Conservation (phyloP, 2,113 vertebrate species). For the Cyanoderma ruficeps region DNA sequence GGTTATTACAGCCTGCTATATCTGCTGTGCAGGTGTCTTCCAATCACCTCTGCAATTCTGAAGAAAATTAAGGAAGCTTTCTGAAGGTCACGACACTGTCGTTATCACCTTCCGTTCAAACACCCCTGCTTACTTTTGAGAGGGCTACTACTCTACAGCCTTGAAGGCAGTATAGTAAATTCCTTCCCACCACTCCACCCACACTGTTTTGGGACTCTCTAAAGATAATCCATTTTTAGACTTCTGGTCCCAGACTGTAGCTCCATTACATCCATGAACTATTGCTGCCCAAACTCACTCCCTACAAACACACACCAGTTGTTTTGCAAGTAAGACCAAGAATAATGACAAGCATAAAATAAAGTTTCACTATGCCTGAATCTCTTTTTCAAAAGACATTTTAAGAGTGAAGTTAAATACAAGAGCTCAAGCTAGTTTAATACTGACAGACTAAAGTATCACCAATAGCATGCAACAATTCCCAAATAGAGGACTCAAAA, state of each 20-base stretch:
- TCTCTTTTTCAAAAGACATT: not conserved
- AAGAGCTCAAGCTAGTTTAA: not conserved
- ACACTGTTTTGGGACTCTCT: not conserved
- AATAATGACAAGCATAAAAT: not conserved
- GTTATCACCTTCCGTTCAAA: not conserved
- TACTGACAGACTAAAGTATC: not conserved
- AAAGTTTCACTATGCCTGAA: not conserved
- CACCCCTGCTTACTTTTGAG: not conserved
- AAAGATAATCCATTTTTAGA: not conserved
- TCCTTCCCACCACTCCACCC: not conserved
- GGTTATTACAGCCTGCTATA: not conserved
- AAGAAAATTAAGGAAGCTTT: not conserved
- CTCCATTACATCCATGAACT: accelerated
- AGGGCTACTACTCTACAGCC: not conserved
- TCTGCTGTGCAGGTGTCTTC: not conserved
- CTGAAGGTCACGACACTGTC: not conserved
- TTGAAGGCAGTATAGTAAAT: not conserved
- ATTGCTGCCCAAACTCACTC: not conserved
- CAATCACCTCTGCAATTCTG: not conserved
- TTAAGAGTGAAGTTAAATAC: not conserved
- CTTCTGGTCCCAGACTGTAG: no score
- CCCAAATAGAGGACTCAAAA: not conserved
- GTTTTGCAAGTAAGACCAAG: not conserved
- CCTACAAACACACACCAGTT: not conserved
- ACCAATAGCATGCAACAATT: not conserved